These are phyloP conservation scores for Strigamia crassipes DNA, from an alignment of 2,888 invertebrate species.

Conservation along the genomic window DNA sequence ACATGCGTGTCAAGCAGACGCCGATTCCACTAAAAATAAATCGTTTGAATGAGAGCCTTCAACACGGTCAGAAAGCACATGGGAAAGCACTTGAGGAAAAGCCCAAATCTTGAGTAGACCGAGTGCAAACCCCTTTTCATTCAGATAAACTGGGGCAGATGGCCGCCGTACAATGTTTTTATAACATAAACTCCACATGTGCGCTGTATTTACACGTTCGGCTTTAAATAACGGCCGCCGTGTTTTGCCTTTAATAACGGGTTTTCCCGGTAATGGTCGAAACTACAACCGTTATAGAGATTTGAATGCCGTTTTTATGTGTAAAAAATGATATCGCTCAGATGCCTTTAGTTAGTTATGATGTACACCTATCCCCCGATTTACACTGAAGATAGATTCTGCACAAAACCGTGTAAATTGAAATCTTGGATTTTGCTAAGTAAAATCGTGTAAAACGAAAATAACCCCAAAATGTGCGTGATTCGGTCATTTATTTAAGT, in stretches of 20 bases:
- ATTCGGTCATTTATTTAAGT: too few relatives aligned
- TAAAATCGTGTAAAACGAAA: too few relatives aligned
- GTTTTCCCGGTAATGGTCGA: too few relatives aligned
- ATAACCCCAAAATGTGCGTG: too few relatives aligned
- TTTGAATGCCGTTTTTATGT: too few relatives aligned
- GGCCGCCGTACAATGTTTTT: slow-evolving; percentile 1
- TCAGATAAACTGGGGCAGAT: slow-evolving; percentile 23
- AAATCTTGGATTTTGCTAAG: too few relatives aligned
- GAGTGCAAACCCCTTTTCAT: slow-evolving; percentile 31
- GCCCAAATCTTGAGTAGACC: not conserved
- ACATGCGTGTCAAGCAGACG: slow-evolving; percentile 33
- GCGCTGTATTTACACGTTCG: not conserved
- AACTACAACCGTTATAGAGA: too few relatives aligned
- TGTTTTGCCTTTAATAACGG: not conserved
- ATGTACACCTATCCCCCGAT: too few relatives aligned
- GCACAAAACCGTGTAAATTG: too few relatives aligned
- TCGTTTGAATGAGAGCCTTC: slow-evolving; percentile 31
- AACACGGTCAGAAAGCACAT: slow-evolving; percentile 34
- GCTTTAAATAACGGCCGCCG: not conserved
- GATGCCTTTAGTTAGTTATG: too few relatives aligned
- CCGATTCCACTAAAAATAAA: slow-evolving; percentile 27
- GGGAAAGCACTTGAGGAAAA: slow-evolving; percentile 30
- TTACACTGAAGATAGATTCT: too few relatives aligned
- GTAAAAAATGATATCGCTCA: too few relatives aligned
- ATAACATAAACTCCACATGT: not conserved